Evolutionary conservation across 2,797 vertebrate genomes (phyloP).

Genomic region (Peromyscus attwateri): DNA sequence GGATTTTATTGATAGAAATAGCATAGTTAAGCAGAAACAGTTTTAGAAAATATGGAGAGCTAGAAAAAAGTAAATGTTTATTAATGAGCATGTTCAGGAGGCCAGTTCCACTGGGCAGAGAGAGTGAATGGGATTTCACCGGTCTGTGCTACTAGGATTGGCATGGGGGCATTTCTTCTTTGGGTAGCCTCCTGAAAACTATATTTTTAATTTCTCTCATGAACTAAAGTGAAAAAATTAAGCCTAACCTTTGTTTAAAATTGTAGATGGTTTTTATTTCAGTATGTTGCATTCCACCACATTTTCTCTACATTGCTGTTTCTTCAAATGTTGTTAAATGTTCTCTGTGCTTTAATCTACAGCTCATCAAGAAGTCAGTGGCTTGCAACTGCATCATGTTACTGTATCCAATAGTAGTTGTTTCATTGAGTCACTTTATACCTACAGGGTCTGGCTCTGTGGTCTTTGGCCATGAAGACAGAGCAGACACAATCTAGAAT

Average conservation of each 20-base stretch:
- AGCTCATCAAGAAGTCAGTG: neutral
- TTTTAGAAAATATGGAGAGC: neutral
- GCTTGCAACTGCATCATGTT: neutral
- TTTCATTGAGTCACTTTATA: neutral
- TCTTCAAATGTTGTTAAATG: neutral
- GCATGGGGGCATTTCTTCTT: neutral
- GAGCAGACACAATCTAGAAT: neutral
- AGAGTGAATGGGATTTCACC: neutral
- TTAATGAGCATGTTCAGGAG: neutral
- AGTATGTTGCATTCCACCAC: neutral
- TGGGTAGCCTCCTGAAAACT: neutral
- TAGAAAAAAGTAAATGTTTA: neutral
- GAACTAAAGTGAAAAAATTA: neutral
- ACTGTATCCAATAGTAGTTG: rapidly evolving
- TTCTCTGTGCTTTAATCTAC: neutral
- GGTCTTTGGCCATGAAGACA: neutral
- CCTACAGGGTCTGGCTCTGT: neutral
- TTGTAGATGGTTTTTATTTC: neutral
- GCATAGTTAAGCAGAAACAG: neutral
- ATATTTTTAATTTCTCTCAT: neutral
- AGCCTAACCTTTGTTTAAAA: neutral
- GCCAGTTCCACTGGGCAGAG: neutral
- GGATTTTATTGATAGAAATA: neutral
- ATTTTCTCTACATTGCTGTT: neutral
- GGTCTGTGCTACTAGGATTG: neutral